A percentile compares a stretch with the other conserved stretches of the same genome.
phyloP scores from a whole-genome alignment of 2,113 vertebrate species.

The Lucifuga dentata region DNA sequence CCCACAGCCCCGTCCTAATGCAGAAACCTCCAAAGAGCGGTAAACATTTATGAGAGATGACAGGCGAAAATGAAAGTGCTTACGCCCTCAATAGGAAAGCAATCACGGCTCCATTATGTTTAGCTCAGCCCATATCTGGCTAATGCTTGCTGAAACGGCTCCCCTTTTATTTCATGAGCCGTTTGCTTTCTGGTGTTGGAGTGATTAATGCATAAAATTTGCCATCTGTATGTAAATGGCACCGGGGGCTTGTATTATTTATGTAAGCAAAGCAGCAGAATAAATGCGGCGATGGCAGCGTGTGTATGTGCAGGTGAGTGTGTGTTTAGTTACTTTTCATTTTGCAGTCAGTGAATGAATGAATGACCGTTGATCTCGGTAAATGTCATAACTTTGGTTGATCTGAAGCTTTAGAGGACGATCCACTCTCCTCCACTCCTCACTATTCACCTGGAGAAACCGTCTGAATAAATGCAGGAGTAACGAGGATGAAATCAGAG shows the following conservation, averaged over 20 bases:
- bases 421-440: neutral
- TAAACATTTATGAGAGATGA: constrained; percentile 96
- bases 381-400: neutral
- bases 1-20: constrained; percentile 71
- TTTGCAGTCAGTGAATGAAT: constrained; percentile 62
- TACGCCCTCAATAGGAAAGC: constrained; percentile 95
- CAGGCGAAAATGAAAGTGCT: constrained; percentile 97
- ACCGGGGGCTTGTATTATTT: constrained; percentile 86
- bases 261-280: constrained; percentile 66
- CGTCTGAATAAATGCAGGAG: constrained; percentile 86
- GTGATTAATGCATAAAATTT: constrained; percentile 93
- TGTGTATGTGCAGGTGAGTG: neutral
- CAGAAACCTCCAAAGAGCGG: constrained; percentile 88
- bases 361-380: neutral
- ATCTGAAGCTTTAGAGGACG: neutral
- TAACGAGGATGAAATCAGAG: constrained; percentile 79
- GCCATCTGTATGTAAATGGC: constrained; percentile 97
- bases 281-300: neutral
- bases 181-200: constrained; percentile 89
- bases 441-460: too few relatives aligned
- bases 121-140: constrained; percentile 92
- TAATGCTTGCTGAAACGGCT: constrained; percentile 95
- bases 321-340: neutral
- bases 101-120: constrained; percentile 96
- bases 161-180: constrained; percentile 94